Percentiles rank a stretch among this genome's conserved stretches.
These are phyloP conservation scores for Bimastos eiseni DNA, from an alignment of 2,888 invertebrate species.

Conservation along the genomic window DNA sequence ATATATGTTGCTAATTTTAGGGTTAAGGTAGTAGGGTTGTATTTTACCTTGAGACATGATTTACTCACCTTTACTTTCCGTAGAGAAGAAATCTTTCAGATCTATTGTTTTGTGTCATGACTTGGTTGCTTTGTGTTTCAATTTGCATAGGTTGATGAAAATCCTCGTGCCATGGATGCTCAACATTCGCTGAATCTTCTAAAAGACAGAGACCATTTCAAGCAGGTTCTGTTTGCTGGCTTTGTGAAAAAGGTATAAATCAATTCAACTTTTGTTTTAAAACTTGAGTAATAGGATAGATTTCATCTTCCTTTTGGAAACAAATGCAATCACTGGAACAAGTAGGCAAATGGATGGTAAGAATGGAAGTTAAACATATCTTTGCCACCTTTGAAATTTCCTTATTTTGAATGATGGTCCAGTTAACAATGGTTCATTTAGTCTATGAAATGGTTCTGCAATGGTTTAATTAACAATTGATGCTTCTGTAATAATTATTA, in stretches of 20 bases:
- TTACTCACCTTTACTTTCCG: background rate
- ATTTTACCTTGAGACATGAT: background rate
- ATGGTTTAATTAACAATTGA: background rate
- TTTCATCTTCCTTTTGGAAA: background rate
- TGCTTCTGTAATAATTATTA: background rate
- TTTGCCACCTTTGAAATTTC: background rate
- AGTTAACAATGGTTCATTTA: too few relatives aligned
- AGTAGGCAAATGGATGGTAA: background rate
- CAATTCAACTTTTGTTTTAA: background rate
- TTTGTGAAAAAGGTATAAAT: constrained; percentile 56
- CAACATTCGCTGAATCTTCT: constrained; percentile 71
- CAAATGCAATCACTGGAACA: background rate
- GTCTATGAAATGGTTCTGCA: too few relatives aligned
- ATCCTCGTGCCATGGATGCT: constrained; percentile 70
- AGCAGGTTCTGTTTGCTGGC: constrained; percentile 54
- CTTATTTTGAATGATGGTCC: too few relatives aligned
- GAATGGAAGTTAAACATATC: background rate
- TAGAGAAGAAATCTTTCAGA: background rate
- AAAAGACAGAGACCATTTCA: constrained; percentile 72
- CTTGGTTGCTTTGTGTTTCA: background rate
- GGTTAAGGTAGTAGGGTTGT: background rate
- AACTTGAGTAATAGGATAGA: background rate
- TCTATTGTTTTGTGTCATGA: background rate
- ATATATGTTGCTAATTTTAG: background rate
- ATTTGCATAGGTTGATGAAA: constrained; percentile 67